Base-by-base conservation (phyloP, 2,113 vertebrate species). In the Pholis gunnellus region DNA sequence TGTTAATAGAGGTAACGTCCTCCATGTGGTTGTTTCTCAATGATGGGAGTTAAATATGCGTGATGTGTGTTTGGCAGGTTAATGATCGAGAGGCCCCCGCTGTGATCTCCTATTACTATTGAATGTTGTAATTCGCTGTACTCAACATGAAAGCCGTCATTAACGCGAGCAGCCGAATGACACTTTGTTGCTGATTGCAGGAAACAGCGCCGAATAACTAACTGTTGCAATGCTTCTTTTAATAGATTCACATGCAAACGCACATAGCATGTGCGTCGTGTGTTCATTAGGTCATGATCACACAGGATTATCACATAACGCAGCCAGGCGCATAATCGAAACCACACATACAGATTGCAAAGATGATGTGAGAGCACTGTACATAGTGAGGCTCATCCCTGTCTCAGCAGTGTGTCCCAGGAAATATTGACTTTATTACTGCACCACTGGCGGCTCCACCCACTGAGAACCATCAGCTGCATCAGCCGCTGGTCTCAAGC, bases 341-440 rank as follows among this genome's bases (percentile, higher is more conserved):
- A 69, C 34, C 52, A 29, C 60, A 68, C 60, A 40, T 31, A 42
- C 44, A 79, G 46, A 86, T 63, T 59, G 40, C 22, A 48, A 65
- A 71, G 54, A 77, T 74, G 68, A 64, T 63, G 50, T 75, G 34
- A 8, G 14, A 56, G 65, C 2, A 63, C 69, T 29, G 25, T 29
- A 59, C 56, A 78, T 42, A 25, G 52, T 22, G 56, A 72, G 60
- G 46, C 66, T 71, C 71, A 27, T 79, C 74, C 65, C 40, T 42
- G n/a, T 81, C 82, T 70, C 52, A 72, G 68, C 72, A 75, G 69
- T 31, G 56, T 81, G 75, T 84, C 83, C 63, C 50, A 56, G 89
- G 82, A 87, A 88, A 78, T 87, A 84, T 91, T 89, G 90, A 89
- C 88, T 90, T 90, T 93, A 93, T 93, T 87, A 89, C 85, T 92